Conservation (phyloP, 2,113 vertebrate species). For the Parus major region DNA sequence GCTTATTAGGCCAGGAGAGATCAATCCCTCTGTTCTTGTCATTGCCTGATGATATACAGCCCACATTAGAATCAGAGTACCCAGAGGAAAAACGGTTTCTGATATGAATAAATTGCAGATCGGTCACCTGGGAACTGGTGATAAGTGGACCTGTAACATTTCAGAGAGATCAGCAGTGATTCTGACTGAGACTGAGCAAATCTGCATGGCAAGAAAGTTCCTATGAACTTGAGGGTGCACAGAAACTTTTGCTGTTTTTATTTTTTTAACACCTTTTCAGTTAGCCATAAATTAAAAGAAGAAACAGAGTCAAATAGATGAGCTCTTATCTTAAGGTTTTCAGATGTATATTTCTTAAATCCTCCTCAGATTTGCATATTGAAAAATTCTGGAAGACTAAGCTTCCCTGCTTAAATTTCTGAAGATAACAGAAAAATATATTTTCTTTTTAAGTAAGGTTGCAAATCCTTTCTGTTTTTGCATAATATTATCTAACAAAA, state of each 20-base stretch:
- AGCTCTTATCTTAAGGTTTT: neutral
- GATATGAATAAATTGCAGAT: neutral
- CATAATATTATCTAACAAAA: neutral
- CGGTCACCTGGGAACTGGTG: neutral
- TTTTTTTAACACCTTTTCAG: neutral
- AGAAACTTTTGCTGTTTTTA: neutral
- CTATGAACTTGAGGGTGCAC: neutral
- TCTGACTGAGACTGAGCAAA: neutral
- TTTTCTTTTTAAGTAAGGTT: neutral
- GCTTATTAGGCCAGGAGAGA: neutral
- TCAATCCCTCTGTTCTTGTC: slow-evolving; percentile 21
- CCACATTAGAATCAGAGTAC: neutral
- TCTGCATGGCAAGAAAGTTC: neutral
- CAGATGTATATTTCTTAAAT: neutral
- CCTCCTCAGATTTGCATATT: neutral
- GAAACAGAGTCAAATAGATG: neutral
- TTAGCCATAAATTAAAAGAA: neutral
- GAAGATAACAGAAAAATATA: neutral
- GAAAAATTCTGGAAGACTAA: neutral
- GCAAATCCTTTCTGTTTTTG: neutral
- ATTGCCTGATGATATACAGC: neutral
- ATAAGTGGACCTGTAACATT: neutral
- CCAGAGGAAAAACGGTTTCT: neutral
- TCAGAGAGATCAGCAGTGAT: neutral
- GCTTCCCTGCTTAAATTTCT: neutral